Evolutionary conservation across 2,888 invertebrate species (phyloP).

Genomic region (Meiosimyza decipiens): DNA sequence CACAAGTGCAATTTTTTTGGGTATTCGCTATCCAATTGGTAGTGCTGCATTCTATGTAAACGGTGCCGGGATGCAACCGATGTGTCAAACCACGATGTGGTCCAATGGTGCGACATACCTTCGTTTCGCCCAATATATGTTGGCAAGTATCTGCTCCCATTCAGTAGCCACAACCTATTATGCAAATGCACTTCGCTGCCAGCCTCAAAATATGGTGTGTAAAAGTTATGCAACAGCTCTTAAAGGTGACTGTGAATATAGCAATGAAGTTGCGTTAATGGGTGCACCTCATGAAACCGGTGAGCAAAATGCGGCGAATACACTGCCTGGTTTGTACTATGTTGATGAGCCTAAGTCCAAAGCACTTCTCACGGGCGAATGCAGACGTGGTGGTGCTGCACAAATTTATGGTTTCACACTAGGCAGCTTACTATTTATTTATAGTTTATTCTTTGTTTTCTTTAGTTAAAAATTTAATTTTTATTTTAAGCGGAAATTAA

Average conservation of each 20-base stretch:
- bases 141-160: neutral
- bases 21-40: neutral
- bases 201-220: neutral
- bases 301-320: neutral
- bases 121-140: neutral
- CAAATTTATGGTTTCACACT: too few relatives aligned
- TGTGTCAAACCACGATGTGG: conserved; percentile 6
- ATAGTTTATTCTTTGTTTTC: too few relatives aligned
- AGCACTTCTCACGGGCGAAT: neutral
- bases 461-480: too few relatives aligned
- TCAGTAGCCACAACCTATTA: neutral
- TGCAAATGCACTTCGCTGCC: neutral
- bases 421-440: too few relatives aligned
- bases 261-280: neutral
- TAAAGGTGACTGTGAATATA: neutral
- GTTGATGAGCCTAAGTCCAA: neutral
- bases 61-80: neutral
- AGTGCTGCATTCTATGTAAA: conserved; percentile 3
- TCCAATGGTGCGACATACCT: neutral
- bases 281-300: neutral
- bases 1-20: neutral
- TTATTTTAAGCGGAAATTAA: too few relatives aligned
- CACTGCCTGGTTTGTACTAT: neutral
- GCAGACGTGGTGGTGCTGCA: neutral
- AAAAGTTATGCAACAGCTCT: neutral